Evolutionary conservation across 2,888 invertebrate genomes (phyloP).

Genomic region (Pelosia muscerda): DNA sequence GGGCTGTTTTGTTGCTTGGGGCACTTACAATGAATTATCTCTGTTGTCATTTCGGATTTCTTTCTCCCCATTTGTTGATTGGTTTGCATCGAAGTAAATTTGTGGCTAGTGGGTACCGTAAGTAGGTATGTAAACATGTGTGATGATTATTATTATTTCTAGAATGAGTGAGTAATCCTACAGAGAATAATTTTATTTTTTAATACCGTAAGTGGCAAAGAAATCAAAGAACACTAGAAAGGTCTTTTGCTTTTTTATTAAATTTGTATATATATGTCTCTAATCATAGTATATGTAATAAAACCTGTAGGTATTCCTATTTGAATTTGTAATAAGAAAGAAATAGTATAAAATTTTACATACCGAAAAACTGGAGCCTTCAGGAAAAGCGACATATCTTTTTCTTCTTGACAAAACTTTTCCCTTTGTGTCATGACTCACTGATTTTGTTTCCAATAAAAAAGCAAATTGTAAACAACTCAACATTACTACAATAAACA

Average conservation of each 20-base stretch:
- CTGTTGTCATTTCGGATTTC: constrained; percentile 14
- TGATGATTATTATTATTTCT: not conserved
- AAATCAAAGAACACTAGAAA: too few species aligned
- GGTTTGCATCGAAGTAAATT: not conserved
- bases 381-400: constrained; percentile 90
- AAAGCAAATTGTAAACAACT: constrained; percentile 49
- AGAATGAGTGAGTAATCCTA: not conserved
- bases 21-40: not conserved
- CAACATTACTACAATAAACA: constrained; percentile 35
- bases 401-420: constrained; percentile 86
- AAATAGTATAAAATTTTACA: constrained; percentile 64
- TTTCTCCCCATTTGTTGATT: constrained; percentile 2
- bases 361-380: constrained; percentile 90
- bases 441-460: constrained; percentile 24
- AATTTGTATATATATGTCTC: too few species aligned
- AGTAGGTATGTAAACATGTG: not conserved
- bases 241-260: too few species aligned
- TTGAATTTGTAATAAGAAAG: too few species aligned
- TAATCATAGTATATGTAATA: too few species aligned
- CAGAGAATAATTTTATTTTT: not conserved
- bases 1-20: not conserved
- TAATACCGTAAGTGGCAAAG: not conserved
- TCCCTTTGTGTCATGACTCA: constrained; percentile 37
- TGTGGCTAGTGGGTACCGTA: not conserved
- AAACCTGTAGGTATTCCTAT: too few species aligned